Evolutionary conservation across 2,888 invertebrate genomes (phyloP).

Genomic region (Mythimna loreyi): DNA sequence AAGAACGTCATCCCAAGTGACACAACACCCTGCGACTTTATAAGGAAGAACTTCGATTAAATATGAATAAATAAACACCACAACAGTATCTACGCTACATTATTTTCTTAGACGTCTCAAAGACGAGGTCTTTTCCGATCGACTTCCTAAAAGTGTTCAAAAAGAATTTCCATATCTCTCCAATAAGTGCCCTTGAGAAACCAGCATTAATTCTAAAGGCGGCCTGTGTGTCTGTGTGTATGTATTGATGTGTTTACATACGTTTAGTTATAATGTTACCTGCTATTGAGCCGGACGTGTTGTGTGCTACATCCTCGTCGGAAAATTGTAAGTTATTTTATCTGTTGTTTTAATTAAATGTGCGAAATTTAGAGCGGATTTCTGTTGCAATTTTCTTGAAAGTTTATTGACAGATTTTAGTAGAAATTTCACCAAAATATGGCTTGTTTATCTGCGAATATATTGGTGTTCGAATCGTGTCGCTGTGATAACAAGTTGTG

Average conservation of each 20-base stretch:
- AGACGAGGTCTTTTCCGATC: conserved; percentile 38
- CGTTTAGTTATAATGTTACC: conserved; percentile 70
- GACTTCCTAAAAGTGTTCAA: conserved; percentile 37
- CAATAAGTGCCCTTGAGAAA: conserved; percentile 55
- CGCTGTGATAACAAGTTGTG: conserved; percentile 6
- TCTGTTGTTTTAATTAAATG: conserved; percentile 29
- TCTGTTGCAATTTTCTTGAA: conserved; percentile 1
- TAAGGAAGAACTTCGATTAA: conserved; percentile 18
- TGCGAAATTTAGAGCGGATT: conserved; percentile 22
- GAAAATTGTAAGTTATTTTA: conserved; percentile 60
- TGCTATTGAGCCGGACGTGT: conserved; percentile 66
- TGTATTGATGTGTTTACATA: conserved; percentile 65
- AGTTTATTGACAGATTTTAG: not conserved
- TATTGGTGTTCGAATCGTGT: conserved; percentile 15
- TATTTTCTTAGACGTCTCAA: conserved; percentile 27
- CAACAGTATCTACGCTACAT: conserved; percentile 7
- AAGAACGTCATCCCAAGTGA: conserved; percentile 33
- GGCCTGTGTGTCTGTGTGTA: conserved; percentile 46
- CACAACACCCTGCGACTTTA: not conserved
- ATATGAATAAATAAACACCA: conserved; percentile 28
- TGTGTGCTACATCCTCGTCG: conserved; percentile 48
- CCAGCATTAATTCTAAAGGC: conserved; percentile 64
- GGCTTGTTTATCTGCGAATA: conserved; percentile 11
- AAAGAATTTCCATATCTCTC: conserved; percentile 43
- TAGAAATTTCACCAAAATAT: not conserved